Evolutionary conservation across 2,888 invertebrate genomes (phyloP).

Genomic region (Andrena camellia): DNA sequence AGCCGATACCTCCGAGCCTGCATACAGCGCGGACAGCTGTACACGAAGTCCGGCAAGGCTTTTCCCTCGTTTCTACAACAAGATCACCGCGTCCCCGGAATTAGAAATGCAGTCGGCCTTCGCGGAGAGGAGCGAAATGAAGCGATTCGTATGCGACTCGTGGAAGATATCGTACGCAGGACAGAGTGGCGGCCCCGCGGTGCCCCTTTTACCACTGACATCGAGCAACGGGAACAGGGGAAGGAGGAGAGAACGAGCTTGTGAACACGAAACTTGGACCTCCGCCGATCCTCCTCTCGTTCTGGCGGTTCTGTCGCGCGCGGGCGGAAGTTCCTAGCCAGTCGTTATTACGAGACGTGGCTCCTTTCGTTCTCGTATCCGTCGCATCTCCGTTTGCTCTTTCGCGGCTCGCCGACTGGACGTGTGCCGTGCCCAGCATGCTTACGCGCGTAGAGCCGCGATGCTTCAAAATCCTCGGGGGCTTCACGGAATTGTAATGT

Average conservation of each 20-base stretch:
- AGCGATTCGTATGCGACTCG: slow-evolving; percentile 79
- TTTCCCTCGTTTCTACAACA: slow-evolving; percentile 28
- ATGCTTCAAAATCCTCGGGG: slow-evolving; percentile 29
- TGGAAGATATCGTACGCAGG: slow-evolving; percentile 52
- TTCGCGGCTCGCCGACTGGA: not conserved
- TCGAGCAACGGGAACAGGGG: slow-evolving; percentile 18
- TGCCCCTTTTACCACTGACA: slow-evolving; percentile 63
- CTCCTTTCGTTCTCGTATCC: slow-evolving; percentile 46
- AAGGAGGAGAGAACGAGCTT: slow-evolving; percentile 32
- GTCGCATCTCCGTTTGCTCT: slow-evolving; percentile 15
- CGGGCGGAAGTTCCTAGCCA: slow-evolving; percentile 58
- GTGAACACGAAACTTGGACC: slow-evolving; percentile 48
- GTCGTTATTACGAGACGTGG: slow-evolving; percentile 56
- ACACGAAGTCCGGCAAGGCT: slow-evolving; percentile 23
- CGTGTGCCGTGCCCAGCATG: slow-evolving; percentile 19
- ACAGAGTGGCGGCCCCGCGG: slow-evolving; percentile 55
- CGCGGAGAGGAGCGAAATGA: slow-evolving; percentile 69
- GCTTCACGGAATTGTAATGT: slow-evolving; percentile 56
- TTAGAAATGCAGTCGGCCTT: slow-evolving; percentile 55
- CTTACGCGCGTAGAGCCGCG: slow-evolving; percentile 19
- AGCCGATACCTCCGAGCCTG: not conserved
- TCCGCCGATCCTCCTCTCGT: slow-evolving; percentile 33
- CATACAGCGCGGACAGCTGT: not conserved
- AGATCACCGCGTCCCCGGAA: slow-evolving; percentile 47
- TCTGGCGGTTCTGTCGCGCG: slow-evolving; percentile 15